Conservation (phyloP, 2,888 invertebrate genomes). For the Mellilla xanthometata region DNA sequence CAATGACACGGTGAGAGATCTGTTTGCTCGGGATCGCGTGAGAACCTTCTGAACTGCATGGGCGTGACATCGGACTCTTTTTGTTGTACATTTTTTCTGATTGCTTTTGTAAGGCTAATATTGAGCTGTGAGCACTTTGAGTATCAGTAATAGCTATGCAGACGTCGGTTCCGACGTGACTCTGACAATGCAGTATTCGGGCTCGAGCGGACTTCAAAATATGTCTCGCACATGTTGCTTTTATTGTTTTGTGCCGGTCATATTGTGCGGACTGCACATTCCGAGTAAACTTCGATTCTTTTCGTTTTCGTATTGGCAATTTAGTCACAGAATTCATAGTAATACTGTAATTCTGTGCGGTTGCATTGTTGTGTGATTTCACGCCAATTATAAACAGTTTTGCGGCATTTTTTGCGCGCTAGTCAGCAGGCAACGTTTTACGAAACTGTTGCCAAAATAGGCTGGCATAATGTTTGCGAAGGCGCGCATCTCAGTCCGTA, state of each 20-base stretch:
- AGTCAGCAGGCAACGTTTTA: constrained; percentile 23
- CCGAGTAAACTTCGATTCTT: constrained; percentile 5
- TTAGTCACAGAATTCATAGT: constrained; percentile 10
- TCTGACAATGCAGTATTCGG: constrained; percentile 62
- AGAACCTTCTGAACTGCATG: constrained; percentile 77
- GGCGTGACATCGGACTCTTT: constrained; percentile 78
- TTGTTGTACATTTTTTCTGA: constrained; percentile 53
- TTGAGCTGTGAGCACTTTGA: constrained; percentile 57
- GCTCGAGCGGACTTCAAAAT: constrained; percentile 36
- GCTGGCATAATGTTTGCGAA: constrained; percentile 9
- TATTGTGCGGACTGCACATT: constrained; percentile 8
- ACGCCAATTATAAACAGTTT: constrained; percentile 39
- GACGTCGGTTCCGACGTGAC: constrained; percentile 63
- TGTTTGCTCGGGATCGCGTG: constrained; percentile 77
- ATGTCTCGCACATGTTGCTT: constrained; percentile 49
- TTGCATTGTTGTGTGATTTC: constrained; percentile 35
- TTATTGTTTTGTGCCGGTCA: constrained; percentile 36
- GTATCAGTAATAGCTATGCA: constrained; percentile 64
- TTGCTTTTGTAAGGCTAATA: constrained; percentile 66
- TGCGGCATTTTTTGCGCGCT: constrained; percentile 29
- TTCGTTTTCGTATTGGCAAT: not conserved
- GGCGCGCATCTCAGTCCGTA: constrained; percentile 34
- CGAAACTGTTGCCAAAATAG: constrained; percentile 37
- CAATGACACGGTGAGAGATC: constrained; percentile 56
- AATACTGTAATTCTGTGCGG: constrained; percentile 19